phyloP scores from a whole-genome alignment of 2,113 vertebrate species.

The Aramus guarauna region DNA sequence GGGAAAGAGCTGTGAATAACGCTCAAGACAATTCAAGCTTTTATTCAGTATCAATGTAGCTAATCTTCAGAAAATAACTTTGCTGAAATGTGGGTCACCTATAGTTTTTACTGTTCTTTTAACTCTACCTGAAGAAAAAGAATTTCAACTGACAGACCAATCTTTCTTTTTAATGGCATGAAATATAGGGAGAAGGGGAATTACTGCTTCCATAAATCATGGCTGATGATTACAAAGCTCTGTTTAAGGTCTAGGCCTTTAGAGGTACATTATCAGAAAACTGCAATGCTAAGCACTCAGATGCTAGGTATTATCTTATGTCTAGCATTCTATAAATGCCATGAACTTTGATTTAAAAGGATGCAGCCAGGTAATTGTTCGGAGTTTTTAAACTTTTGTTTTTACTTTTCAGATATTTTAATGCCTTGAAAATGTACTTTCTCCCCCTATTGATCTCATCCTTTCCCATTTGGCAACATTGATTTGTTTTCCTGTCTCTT shows the following conservation, averaged over 20 bases:
- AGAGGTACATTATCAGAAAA: slow-evolving; percentile 51
- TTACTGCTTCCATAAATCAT: slow-evolving; percentile 50
- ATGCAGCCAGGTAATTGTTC: slow-evolving; percentile 44
- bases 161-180: slow-evolving; percentile 24
- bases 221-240: slow-evolving; percentile 5
- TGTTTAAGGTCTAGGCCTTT: slow-evolving; percentile 21
- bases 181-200: not conserved
- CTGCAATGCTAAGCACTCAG: slow-evolving; percentile 24
- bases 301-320: slow-evolving; percentile 14
- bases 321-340: slow-evolving; percentile 33
- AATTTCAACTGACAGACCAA: not conserved
- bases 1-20: not conserved
- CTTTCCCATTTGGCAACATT: slow-evolving; percentile 49
- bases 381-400: slow-evolving; percentile 44
- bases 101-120: not conserved
- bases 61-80: slow-evolving; percentile 2
- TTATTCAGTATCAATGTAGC: not conserved
- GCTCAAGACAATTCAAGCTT: not conserved
- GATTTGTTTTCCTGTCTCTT: slow-evolving; percentile 58
- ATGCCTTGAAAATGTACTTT: slow-evolving; percentile 24
- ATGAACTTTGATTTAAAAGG: slow-evolving; percentile 55
- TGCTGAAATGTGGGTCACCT: not conserved
- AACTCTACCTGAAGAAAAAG: not conserved
- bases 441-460: slow-evolving; percentile 41
- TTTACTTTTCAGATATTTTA: slow-evolving; percentile 42